Conservation (phyloP, 1,140 invertebrate species). For the Drosophila tristis region DNA sequence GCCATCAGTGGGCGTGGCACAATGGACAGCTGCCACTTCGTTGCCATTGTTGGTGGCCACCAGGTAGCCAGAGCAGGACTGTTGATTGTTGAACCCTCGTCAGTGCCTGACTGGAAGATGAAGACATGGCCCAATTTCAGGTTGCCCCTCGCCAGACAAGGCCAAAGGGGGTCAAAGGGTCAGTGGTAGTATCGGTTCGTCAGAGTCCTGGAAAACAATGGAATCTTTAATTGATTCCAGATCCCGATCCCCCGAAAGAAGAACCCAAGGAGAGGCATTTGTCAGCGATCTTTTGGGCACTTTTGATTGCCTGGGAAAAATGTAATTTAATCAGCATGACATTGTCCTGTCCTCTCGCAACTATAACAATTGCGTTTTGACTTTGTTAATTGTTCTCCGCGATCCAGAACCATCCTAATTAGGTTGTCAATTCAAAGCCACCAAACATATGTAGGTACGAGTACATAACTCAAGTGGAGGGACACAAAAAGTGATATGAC, state of each 20-base stretch:
- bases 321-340: constrained; percentile 65
- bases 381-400: no score
- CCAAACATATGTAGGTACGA: neutral
- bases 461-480: neutral
- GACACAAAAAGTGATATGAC: no score
- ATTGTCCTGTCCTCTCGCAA: constrained; percentile 40
- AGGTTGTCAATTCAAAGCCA: constrained; percentile 9
- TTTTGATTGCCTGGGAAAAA: constrained; percentile 51
- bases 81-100: constrained; percentile 46
- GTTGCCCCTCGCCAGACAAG: constrained; percentile 46
- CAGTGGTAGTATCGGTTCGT: constrained; percentile 28
- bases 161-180: constrained; percentile 73
- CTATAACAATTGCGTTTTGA: no score
- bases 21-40: constrained; percentile 50
- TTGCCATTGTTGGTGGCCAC: neutral
- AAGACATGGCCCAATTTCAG: constrained; percentile 56
- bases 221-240: constrained; percentile 59
- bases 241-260: neutral
- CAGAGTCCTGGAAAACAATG: constrained; percentile 57
- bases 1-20: constrained; percentile 51
- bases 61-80: constrained; percentile 30
- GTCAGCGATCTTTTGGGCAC: constrained; percentile 46
- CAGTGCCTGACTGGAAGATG: neutral
- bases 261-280: constrained; percentile 43
- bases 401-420: constrained; percentile 22